A percentile compares a stretch with the other conserved stretches of the same genome.
Conservation (phyloP, 2,888 invertebrate species). For the Drosophila antonietae region DNA sequence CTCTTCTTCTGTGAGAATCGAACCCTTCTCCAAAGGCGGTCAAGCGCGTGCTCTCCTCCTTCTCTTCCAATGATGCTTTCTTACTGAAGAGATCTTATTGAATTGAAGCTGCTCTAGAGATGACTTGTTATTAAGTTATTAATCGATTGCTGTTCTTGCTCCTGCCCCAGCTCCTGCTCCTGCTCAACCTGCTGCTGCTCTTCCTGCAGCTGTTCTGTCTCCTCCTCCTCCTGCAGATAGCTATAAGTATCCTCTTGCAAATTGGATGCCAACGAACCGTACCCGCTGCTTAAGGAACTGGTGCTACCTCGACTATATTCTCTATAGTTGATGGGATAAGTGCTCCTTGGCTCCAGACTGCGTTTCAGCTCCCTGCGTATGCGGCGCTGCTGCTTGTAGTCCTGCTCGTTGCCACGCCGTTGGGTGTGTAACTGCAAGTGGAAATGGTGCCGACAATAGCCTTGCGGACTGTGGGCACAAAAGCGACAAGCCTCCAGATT, state of each 20-base stretch:
- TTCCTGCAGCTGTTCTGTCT: not conserved
- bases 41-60: too few species aligned
- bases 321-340: constrained; percentile 47
- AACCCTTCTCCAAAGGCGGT: too few species aligned
- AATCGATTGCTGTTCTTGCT: not conserved
- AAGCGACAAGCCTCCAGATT: constrained; percentile 80
- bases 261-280: constrained; percentile 48
- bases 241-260: constrained; percentile 34
- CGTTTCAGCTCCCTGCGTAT: constrained; percentile 78
- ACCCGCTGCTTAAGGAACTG: constrained; percentile 68
- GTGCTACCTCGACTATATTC: constrained; percentile 37
- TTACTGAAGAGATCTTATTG: not conserved
- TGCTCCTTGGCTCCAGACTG: constrained; percentile 67
- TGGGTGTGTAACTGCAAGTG: constrained; percentile 75
- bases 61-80: too few species aligned
- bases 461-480: constrained; percentile 83
- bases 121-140: constrained; percentile 8
- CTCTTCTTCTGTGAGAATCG: too few species aligned
- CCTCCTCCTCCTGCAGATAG: constrained; percentile 10
- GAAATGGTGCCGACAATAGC: constrained; percentile 83
- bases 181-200: not conserved
- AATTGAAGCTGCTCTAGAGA: not conserved
- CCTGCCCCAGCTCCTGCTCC: not conserved
- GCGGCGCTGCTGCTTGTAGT: constrained; percentile 72
- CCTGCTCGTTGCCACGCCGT: constrained; percentile 42